These are phyloP conservation scores for Salvelinus namaycush DNA, from an alignment of 2,113 vertebrate genomes.

Conservation along the genomic window DNA sequence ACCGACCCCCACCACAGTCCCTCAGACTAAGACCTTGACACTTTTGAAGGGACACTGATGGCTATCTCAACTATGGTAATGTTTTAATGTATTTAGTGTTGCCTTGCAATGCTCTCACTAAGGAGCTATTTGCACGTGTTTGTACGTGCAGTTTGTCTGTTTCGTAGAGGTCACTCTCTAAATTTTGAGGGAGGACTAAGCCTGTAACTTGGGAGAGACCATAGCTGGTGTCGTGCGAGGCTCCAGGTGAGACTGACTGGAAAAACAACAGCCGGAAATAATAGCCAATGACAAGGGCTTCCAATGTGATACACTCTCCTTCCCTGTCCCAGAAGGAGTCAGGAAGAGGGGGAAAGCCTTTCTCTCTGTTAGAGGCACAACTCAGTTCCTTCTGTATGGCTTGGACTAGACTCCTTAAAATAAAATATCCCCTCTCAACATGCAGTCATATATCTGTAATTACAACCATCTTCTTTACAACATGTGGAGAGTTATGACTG, in stretches of 20 bases:
- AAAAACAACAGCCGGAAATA: constrained; percentile 76
- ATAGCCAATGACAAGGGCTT: constrained; percentile 71
- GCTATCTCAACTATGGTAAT: background rate
- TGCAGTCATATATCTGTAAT: background rate
- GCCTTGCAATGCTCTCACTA: background rate
- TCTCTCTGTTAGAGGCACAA: constrained; percentile 38
- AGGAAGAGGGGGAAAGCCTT: constrained; percentile 51
- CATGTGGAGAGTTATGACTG: constrained; percentile 11
- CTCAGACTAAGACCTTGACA: background rate
- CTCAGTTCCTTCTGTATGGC: constrained; percentile 4
- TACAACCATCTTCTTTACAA: constrained; percentile 5
- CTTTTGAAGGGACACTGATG: background rate
- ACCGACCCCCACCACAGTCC: background rate
- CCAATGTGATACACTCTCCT: constrained; percentile 62
- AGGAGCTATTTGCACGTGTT: background rate
- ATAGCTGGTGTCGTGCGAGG: constrained; percentile 35
- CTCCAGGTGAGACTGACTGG: constrained; percentile 41
- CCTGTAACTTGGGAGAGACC: constrained; percentile 8
- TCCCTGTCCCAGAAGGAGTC: constrained; percentile 54
- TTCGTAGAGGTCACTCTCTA: background rate
- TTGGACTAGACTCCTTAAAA: constrained; percentile 7
- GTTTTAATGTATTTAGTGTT: background rate
- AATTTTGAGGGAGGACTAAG: background rate
- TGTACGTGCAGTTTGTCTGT: background rate
- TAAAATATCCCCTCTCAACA: background rate